Base-by-base conservation (phyloP, 2,888 invertebrate species). In the Piscicola geometra region DNA sequence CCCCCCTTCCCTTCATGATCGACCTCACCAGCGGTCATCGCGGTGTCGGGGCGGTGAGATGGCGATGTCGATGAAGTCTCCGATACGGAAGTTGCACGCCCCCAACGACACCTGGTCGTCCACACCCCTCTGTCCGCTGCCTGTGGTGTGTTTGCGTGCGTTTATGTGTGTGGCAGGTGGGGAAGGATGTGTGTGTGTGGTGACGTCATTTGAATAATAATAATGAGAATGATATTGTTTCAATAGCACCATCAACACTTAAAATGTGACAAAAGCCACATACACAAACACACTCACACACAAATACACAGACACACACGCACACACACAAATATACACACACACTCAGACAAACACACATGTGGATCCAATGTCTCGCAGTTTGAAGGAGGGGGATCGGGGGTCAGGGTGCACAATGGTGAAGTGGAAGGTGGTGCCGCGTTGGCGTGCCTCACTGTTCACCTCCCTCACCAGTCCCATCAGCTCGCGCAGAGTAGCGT, bases 381-480 rank as follows among this genome's bases (percentile, higher is more conserved):
- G 91, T 75, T 93, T 88, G 79, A 83, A 85, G 2, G 81, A 81
- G 87, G 88, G 81, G 1, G 81, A 76, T 28, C 84, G 78, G 0
- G 81, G 79, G 77, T 87, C 87, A 1, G 87, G 87, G 78, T 82
- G 87, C 1, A 87, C 86, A n/a, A 97, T 89, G 1, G 94, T 92
- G 87, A 99, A 99, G 85, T 94, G 95, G 86, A 99, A 98, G 82
- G 93, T 93, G 1, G 98, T 98, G 21, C 98, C 98, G 84, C 94
- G 94, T 75, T 92, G 90, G 71, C 97, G 88, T 0, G 98, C 93
- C 84, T 98, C 98, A 5, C 94, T 94, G 86, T 98, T 98, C 0
- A 99, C 98, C 88, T 99, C 98, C 84, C 96, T 95, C 0, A 99
- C 96, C 9, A 99, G 88, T n/a, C 92, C 92, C 0, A 96, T 95